Evolutionary conservation across 2,113 vertebrate species (phyloP).

Genomic region (Oncorhynchus mykiss): DNA sequence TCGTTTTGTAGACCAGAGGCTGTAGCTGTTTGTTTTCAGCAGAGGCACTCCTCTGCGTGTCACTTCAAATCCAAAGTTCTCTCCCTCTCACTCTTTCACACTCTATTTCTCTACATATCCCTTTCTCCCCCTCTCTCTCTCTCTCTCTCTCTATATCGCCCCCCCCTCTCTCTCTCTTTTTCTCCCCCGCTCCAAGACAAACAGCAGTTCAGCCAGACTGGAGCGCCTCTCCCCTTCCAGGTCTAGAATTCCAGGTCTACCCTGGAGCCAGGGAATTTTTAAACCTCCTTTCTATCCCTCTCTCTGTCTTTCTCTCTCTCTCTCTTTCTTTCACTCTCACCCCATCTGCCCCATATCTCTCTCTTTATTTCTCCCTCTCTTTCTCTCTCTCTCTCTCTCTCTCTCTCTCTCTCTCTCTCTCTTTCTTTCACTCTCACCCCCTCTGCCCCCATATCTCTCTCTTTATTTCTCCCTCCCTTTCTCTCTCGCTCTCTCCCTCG

Average conservation of each 20-base stretch:
- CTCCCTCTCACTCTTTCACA: neutral
- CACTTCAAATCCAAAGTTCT: neutral
- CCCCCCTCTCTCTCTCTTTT: neutral
- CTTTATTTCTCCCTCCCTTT: neutral
- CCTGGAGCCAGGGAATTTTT: neutral
- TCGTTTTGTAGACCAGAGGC: neutral
- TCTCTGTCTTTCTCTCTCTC: neutral
- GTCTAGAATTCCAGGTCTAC: neutral
- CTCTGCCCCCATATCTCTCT: conserved; percentile 8
- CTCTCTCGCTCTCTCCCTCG: neutral
- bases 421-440: neutral
- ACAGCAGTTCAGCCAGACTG: neutral
- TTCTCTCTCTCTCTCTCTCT: no score
- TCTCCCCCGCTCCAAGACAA: neutral
- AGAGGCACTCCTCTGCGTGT: neutral
- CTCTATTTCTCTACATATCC: neutral
- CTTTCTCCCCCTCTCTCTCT: neutral
- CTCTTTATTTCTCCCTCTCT: no score
- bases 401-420: neutral
- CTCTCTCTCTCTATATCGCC: neutral
- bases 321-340: neutral
- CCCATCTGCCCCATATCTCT: no score
- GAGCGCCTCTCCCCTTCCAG: neutral
- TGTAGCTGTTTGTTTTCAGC: neutral
- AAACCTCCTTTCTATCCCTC: neutral